A percentile compares a stretch with the other conserved stretches of the same genome.
Evolutionary conservation across 2,113 vertebrate genomes (phyloP).

Genomic region (Vulpes lagopus): DNA sequence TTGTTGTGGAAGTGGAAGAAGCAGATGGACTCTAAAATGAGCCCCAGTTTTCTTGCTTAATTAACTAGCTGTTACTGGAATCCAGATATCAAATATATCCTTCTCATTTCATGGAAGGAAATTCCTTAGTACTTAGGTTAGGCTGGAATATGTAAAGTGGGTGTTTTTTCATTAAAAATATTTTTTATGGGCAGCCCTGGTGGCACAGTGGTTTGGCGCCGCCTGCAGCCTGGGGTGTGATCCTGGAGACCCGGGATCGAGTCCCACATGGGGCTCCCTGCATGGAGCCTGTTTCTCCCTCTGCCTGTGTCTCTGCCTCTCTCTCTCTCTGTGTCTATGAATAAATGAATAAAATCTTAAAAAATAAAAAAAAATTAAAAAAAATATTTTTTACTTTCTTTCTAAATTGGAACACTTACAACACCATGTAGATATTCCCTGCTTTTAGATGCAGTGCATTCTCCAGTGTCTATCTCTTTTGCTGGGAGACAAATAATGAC

Average conservation of each 20-base stretch:
- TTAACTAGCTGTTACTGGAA: neutral
- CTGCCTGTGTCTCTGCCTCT: no score
- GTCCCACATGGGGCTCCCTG: no score
- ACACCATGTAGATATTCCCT: neutral
- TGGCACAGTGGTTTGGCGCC: no score
- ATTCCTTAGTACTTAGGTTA: neutral
- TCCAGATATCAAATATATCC: neutral
- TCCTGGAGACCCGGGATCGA: no score
- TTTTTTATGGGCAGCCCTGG: neutral
- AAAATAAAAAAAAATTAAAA: no score
- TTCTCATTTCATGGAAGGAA: neutral
- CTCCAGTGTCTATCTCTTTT: neutral
- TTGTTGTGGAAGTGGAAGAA: neutral
- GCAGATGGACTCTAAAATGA: neutral
- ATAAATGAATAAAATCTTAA: no score
- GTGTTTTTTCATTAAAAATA: slow-evolving; percentile 39
- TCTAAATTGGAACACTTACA: slow-evolving; percentile 25
- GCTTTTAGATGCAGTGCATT: slow-evolving; percentile 17
- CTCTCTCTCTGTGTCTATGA: no score
- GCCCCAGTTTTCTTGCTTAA: neutral
- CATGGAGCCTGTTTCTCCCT: no score
- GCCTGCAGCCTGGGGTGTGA: no score
- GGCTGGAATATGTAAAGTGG: neutral
- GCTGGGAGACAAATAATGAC: neutral
- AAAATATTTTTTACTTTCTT: slow-evolving; percentile 26